A percentile compares a stretch with the other conserved stretches of the same genome.
phyloP scores from a whole-genome alignment of 2,888 invertebrate species.

The Plebejus melissa region DNA sequence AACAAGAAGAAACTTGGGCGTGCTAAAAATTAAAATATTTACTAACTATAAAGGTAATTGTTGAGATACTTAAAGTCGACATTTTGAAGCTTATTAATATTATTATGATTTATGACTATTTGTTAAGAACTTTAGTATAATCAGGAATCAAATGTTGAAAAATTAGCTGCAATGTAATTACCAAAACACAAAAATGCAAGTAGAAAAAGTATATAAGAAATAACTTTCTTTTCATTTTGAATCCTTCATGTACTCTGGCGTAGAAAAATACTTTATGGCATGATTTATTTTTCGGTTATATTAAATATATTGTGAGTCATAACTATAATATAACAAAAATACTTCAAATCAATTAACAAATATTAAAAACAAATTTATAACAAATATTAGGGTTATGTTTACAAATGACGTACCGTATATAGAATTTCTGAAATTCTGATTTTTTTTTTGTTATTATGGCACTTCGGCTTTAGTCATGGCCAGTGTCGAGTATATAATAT shows the following conservation, averaged over 20 bases:
- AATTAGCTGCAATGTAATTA: background rate
- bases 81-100: background rate
- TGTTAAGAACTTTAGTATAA: background rate
- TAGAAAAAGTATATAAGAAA: conserved; percentile 26
- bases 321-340: background rate
- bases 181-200: conserved; percentile 12
- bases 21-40: no score
- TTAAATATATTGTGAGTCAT: background rate
- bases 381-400: conserved; percentile 2
- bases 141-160: background rate
- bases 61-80: no score
- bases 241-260: background rate
- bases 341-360: background rate
- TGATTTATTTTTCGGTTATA: background rate
- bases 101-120: background rate
- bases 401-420: background rate
- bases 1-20: background rate
- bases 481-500: no score
- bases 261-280: background rate
- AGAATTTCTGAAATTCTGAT: background rate
- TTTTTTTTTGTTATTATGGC: no score
- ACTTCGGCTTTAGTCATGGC: no score
- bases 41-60: no score
- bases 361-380: background rate
- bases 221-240: conserved; percentile 16